phyloP scores from a whole-genome alignment of 2,888 invertebrate species.

The Phymatocera aterrima region DNA sequence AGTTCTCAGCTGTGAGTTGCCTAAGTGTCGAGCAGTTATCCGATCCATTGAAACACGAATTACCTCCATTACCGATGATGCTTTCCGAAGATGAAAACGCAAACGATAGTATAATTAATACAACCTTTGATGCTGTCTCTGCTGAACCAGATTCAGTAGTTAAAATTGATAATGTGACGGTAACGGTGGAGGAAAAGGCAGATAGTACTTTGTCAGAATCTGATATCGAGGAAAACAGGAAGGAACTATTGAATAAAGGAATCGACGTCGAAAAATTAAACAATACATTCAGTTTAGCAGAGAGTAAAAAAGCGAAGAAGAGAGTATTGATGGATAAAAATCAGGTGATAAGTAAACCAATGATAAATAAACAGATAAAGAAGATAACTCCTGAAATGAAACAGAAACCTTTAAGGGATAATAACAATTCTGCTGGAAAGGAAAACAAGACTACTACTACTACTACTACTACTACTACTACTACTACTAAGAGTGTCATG shows the following conservation, averaged over 20 bases:
- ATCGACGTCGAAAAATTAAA: conserved; percentile 54
- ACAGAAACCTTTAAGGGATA: conserved; percentile 24
- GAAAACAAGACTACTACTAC: conserved; percentile 46
- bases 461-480: too few species aligned
- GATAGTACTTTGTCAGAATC: conserved; percentile 49
- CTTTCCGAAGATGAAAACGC: conserved; percentile 50
- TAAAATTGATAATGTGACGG: not conserved
- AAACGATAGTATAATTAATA: not conserved
- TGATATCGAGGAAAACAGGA: conserved; percentile 52
- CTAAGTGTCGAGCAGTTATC: conserved; percentile 61
- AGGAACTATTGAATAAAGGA: not conserved
- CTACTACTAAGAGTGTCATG: conserved; percentile 56
- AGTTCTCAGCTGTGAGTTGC: conserved; percentile 65
- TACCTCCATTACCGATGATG: conserved; percentile 54
- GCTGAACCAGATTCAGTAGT: not conserved
- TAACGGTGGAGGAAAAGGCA: conserved; percentile 25
- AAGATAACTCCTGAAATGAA: conserved; percentile 53
- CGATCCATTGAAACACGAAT: conserved; percentile 60
- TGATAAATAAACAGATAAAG: conserved; percentile 60
- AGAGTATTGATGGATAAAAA: conserved; percentile 67
- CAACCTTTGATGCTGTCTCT: not conserved
- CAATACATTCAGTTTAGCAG: conserved; percentile 58
- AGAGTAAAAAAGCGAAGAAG: conserved; percentile 60
- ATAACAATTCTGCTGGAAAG: conserved; percentile 39
- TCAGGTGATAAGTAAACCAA: conserved; percentile 56